phyloP scores from a whole-genome alignment of 2,113 vertebrate genomes.

The Haemorhous mexicanus region DNA sequence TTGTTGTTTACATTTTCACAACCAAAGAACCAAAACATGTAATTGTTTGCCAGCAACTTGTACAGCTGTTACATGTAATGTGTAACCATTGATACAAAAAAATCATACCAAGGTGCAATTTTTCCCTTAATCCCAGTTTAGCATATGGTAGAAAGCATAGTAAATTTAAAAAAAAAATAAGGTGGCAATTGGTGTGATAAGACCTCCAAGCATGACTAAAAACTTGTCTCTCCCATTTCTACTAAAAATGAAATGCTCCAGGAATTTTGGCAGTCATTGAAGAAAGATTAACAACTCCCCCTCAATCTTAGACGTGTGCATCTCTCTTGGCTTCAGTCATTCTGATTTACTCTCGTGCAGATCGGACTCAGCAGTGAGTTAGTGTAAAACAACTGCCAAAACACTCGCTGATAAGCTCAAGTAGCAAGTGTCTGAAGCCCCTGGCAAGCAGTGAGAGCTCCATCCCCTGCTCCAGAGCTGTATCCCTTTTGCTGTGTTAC shows the following conservation, averaged over 20 bases:
- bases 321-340: neutral
- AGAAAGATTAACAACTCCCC: neutral
- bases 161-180: neutral
- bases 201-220: neutral
- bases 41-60: neutral
- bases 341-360: neutral
- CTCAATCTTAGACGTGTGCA: neutral
- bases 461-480: neutral
- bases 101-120: neutral
- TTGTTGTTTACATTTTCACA: neutral
- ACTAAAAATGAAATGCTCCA: neutral
- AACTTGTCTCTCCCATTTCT: neutral
- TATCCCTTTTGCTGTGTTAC: neutral
- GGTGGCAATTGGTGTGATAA: neutral
- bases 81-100: neutral
- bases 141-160: neutral
- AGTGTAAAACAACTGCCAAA: neutral
- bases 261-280: neutral
- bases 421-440: neutral
- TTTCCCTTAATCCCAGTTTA: neutral
- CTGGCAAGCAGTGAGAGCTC: accelerated
- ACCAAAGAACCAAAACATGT: neutral
- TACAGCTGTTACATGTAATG: neutral
- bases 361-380: neutral
- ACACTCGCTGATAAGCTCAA: neutral